phyloP scores from a whole-genome alignment of 2,113 vertebrate genomes.

The Syngnathus scovelli region DNA sequence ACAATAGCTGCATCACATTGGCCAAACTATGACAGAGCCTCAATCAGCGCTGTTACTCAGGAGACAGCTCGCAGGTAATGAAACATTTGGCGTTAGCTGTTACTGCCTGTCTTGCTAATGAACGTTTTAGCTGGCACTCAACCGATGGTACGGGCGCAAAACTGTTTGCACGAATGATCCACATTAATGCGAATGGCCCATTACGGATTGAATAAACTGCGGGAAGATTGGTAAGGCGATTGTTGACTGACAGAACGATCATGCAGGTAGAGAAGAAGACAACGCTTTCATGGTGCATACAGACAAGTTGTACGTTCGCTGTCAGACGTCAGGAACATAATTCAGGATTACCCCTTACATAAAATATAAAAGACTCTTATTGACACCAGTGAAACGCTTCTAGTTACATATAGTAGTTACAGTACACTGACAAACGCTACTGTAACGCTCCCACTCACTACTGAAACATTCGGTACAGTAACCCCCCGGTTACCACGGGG shows the following conservation, averaged over 20 bases:
- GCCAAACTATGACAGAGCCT: slow-evolving; percentile 85
- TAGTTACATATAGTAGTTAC: neutral
- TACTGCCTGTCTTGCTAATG: slow-evolving; percentile 24
- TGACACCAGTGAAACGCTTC: neutral
- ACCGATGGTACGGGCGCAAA: slow-evolving; percentile 2
- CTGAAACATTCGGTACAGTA: neutral
- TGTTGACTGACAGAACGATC: neutral
- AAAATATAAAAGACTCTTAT: neutral
- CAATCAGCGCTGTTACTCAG: slow-evolving; percentile 92
- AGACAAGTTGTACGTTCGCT: slow-evolving; percentile 23
- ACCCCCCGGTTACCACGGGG: too few species aligned
- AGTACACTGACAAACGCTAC: neutral
- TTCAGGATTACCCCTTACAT: neutral
- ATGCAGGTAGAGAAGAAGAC: neutral
- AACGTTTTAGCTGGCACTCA: slow-evolving; percentile 43
- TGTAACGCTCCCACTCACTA: neutral
- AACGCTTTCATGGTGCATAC: neutral
- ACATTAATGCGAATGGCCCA: slow-evolving; percentile 4
- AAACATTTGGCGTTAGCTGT: slow-evolving; percentile 19
- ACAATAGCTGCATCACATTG: slow-evolving; percentile 29
- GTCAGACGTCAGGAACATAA: neutral
- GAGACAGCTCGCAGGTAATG: slow-evolving; percentile 95
- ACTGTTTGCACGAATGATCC: slow-evolving; percentile 15
- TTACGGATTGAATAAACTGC: neutral
- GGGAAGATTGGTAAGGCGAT: too few species aligned